Evolutionary conservation across 2,797 vertebrate species (phyloP).

Genomic region (Darevskia nairensis): DNA sequence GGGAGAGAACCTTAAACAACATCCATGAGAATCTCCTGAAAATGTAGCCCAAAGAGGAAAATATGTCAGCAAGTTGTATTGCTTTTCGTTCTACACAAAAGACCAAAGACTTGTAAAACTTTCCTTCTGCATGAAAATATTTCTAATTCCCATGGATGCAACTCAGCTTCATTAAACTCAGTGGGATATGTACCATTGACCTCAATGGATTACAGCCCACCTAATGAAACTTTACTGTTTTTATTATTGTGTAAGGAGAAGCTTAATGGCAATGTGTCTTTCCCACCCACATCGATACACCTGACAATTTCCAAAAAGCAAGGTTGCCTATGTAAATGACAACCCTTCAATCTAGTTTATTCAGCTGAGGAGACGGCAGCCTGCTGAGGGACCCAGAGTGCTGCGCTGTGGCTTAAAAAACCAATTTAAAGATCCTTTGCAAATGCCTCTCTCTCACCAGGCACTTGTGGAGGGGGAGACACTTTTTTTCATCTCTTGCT

Average conservation of each 20-base stretch:
- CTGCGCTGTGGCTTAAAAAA: neutral
- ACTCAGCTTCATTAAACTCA: neutral
- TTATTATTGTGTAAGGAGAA: neutral
- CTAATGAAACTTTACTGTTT: neutral
- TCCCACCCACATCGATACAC: neutral
- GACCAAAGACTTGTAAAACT: neutral
- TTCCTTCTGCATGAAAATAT: neutral
- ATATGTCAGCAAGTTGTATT: neutral
- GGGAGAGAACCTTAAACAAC: neutral
- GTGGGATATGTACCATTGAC: neutral
- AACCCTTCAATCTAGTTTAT: neutral
- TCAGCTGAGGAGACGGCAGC: neutral
- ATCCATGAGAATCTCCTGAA: neutral
- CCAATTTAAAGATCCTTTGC: neutral
- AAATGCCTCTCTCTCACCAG: neutral
- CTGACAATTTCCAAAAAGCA: neutral
- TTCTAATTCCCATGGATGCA: neutral
- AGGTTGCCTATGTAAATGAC: neutral
- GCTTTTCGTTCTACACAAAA: neutral
- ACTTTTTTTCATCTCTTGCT: neutral
- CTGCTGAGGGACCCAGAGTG: neutral
- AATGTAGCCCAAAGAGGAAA: neutral
- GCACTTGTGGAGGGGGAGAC: neutral
- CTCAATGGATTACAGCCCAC: neutral
- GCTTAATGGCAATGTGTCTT: neutral